A percentile compares a stretch with the other conserved stretches of the same genome.
Conservation (phyloP, 2,888 invertebrate species). For the Saturnia pavonia region DNA sequence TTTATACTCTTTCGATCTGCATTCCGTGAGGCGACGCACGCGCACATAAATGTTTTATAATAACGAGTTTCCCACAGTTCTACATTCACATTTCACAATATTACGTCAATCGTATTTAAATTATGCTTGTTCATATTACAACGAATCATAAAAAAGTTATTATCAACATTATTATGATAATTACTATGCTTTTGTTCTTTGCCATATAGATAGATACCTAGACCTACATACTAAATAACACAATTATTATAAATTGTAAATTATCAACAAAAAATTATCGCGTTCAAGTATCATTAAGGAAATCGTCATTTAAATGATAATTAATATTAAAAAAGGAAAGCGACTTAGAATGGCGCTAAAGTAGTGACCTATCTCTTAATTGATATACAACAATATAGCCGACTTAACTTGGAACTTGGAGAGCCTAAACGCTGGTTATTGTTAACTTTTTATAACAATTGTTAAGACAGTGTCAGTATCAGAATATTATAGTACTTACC, state of each 20-base stretch:
- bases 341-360: neutral
- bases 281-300: neutral
- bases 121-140: neutral
- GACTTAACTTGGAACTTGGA: neutral
- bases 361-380: neutral
- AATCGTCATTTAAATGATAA: no score
- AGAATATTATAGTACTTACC: no score
- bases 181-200: neutral
- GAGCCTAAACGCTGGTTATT: neutral
- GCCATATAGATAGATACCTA: neutral
- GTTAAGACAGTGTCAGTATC: no score
- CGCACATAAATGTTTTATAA: conserved; percentile 18
- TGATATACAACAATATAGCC: neutral
- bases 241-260: neutral
- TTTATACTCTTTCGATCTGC: conserved; percentile 24
- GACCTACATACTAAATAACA: neutral
- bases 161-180: neutral
- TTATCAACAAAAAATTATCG: neutral
- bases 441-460: no score
- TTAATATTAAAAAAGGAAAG: no score
- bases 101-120: neutral
- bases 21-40: conserved; percentile 36
- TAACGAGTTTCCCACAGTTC: conserved; percentile 4
- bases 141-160: neutral
- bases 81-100: neutral